Conservation (phyloP, 2,797 vertebrate species). For the Alosa sapidissima region DNA sequence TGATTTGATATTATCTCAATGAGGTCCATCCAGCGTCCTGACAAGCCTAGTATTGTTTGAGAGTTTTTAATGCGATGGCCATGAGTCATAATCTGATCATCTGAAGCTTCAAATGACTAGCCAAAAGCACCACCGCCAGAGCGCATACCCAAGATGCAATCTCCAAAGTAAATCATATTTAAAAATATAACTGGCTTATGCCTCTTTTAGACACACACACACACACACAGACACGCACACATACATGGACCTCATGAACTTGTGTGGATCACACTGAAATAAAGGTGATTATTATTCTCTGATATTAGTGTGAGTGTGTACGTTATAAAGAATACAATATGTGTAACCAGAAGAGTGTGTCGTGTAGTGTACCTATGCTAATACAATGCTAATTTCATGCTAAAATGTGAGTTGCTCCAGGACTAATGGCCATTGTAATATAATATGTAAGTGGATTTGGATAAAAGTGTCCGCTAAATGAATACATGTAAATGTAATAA, state of each 20-base stretch:
- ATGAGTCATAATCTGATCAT: conserved; percentile 54
- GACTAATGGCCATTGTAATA: too few species aligned
- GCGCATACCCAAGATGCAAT: conserved; percentile 46
- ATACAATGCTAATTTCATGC: background rate
- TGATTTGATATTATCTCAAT: conserved; percentile 41
- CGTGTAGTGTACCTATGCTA: background rate
- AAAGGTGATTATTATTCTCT: background rate
- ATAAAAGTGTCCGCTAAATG: too few species aligned
- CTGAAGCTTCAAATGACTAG: conserved; percentile 47
- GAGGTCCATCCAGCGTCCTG: conserved; percentile 47
- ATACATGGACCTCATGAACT: background rate
- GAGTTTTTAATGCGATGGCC: conserved; percentile 40
- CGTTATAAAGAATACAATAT: background rate
- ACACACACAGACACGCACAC: background rate
- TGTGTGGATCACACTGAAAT: background rate
- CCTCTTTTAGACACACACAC: conserved; percentile 29
- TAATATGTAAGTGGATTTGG: too few species aligned
- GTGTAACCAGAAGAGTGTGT: background rate
- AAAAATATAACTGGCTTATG: conserved; percentile 53
- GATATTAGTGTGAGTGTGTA: background rate
- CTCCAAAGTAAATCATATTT: conserved; percentile 57
- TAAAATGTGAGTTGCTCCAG: background rate
- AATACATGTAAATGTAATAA: background rate
- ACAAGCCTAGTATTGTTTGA: conserved; percentile 60
- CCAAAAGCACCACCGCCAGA: conserved; percentile 62